Base-by-base conservation (phyloP, 1,140 invertebrate genomes). In the Drosophila pallidifrons region DNA sequence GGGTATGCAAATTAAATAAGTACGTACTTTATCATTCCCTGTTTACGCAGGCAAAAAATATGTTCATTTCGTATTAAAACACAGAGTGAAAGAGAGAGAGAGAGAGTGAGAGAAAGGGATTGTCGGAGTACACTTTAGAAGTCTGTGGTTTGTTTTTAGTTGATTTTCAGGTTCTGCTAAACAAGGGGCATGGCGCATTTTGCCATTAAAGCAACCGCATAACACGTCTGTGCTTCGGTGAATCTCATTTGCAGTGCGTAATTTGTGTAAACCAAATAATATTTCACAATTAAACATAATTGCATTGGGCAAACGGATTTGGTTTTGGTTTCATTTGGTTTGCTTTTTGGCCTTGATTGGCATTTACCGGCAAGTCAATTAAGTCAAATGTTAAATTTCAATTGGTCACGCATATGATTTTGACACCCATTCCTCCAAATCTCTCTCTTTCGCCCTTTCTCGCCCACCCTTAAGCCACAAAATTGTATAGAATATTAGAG, bases 231-330 rank as follows among this genome's bases (percentile, higher is more conserved):
- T 32, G 58, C 41, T 45, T 8, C 30, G 59, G 28, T 54, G 52
- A 57, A 66, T 45, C 60, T 59, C 75, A 77, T 83, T 83, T 85
- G 61, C 51, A 15, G 43, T 70, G 74, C 65, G 81, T 85, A 85
- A 85, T 85, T 85, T 85, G 81, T 51, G 82, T 81, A 81, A 86
- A 69, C 69, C 72, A 57, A 78, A 86, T 82, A 86, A 86, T 86
- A 88, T 77, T 88, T 82, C 59, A 76, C 83, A 82, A 82, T 86
- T 87, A 87, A 88, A 79, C 67, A 79, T 86, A 88, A 86, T 86
- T 86, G 83, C 76, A 77, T 86, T 82, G 68, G 64, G 61, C 75
- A 72, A 77, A 72, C 51, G 59, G 54, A 65, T 35, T 51, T 5
- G 28, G 65, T 79, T 60, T 61, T 73, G 79, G 43, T 66, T 58